A percentile compares a stretch with the other conserved stretches of the same genome.
phyloP scores from a whole-genome alignment of 2,797 vertebrate species.

The Apogon talboti region DNA sequence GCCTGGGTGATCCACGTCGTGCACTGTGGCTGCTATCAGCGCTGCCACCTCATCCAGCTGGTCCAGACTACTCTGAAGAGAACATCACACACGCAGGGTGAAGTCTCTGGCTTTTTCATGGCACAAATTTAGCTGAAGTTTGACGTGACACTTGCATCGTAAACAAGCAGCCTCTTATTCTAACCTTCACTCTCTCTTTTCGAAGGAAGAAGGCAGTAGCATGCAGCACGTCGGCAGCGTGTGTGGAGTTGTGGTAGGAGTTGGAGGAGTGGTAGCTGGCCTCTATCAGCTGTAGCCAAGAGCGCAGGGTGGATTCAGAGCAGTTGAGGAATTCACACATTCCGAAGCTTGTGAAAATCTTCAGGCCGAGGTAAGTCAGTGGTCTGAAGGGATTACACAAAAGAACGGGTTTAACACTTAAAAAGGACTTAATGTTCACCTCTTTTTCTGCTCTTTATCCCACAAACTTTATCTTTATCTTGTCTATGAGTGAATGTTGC shows the following conservation, averaged over 20 bases:
- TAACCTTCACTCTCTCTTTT: slow-evolving; percentile 93
- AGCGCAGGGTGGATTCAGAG: slow-evolving; percentile 90
- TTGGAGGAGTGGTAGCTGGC: slow-evolving; percentile 94
- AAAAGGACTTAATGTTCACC: not conserved
- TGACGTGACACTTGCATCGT: no score
- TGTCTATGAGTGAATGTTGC: no score
- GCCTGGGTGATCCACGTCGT: slow-evolving; percentile 96
- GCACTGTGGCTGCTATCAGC: slow-evolving; percentile 93
- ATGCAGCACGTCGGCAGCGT: slow-evolving; percentile 94
- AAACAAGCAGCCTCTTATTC: slow-evolving; percentile 14
- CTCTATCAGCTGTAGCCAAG: slow-evolving; percentile 94
- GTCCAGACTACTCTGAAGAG: slow-evolving; percentile 88
- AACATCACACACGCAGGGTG: slow-evolving; percentile 4
- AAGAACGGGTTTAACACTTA: not conserved
- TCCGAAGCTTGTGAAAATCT: slow-evolving; percentile 92
- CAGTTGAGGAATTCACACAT: slow-evolving; percentile 94
- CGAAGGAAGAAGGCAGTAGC: slow-evolving; percentile 95
- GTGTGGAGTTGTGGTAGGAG: slow-evolving; percentile 97
- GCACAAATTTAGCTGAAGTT: not conserved
- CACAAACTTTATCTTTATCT: no score
- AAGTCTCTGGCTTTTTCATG: not conserved
- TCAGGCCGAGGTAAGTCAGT: slow-evolving; percentile 93
- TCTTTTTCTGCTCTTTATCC: no score
- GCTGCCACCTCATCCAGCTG: slow-evolving; percentile 93
- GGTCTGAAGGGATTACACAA: slow-evolving; percentile 82